A percentile compares a stretch with the other conserved stretches of the same genome.
These are phyloP conservation scores for Chrysolina oricalcia DNA, from an alignment of 2,888 invertebrate species.

Conservation along the genomic window DNA sequence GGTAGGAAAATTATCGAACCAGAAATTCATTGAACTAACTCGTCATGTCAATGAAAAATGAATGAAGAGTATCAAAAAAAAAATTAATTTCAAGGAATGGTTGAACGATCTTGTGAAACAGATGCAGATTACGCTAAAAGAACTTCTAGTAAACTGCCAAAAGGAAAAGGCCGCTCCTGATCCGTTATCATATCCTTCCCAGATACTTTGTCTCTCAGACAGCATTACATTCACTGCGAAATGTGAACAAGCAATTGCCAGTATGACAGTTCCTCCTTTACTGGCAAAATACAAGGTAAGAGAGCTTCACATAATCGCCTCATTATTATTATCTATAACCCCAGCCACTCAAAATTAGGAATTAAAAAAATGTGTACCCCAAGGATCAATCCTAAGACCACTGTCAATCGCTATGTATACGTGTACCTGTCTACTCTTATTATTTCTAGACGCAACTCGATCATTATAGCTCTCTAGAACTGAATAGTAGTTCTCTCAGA, in stretches of 20 bases:
- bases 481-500: constrained; percentile 49
- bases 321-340: too few species aligned
- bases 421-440: constrained; percentile 8
- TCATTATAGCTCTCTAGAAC: constrained; percentile 72
- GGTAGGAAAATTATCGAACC: constrained; percentile 69
- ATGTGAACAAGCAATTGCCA: constrained; percentile 85
- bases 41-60: background rate
- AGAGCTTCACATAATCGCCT: background rate
- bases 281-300: constrained; percentile 72
- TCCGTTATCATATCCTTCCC: constrained; percentile 80
- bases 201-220: constrained; percentile 90
- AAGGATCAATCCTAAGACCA: background rate
- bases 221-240: constrained; percentile 89
- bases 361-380: background rate
- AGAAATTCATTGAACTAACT: too few species aligned
- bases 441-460: constrained; percentile 71
- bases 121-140: constrained; percentile 86
- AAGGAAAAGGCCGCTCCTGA: constrained; percentile 74
- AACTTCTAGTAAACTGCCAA: constrained; percentile 77
- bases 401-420: background rate
- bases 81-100: constrained; percentile 81
- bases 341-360: background rate
- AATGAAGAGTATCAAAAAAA: background rate
- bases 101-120: constrained; percentile 85
- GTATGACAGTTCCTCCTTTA: constrained; percentile 76